Conservation (phyloP, 92 coral and sea anemone genomes). For the Palythoa caribaeorum region DNA sequence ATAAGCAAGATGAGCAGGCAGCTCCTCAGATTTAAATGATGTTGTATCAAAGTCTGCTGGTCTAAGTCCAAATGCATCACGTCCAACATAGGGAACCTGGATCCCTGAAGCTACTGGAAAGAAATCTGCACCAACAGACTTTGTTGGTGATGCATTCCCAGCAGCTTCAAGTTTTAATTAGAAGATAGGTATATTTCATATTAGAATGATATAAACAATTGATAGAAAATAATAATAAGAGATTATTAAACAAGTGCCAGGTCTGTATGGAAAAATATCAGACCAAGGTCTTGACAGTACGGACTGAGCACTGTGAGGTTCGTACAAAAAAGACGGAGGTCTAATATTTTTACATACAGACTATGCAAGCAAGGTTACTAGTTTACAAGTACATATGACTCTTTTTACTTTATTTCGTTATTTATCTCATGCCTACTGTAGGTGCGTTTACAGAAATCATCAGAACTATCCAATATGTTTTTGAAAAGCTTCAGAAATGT, state of each 20-base stretch:
- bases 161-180: conserved; percentile 53
- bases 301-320: no score
- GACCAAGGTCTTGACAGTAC: no score
- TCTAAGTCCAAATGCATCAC: conserved; percentile 71
- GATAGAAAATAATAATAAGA: no score
- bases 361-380: no score
- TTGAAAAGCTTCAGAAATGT: background rate
- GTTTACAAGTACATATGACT: no score
- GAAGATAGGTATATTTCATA: background rate
- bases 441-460: background rate
- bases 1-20: conserved; percentile 43
- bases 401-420: no score
- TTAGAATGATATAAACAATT: background rate
- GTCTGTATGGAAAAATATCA: no score
- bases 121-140: conserved; percentile 89
- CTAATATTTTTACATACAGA: no score
- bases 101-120: conserved; percentile 96
- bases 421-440: no score
- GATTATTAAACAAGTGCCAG: no score
- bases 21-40: conserved; percentile 40
- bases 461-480: background rate
- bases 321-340: no score
- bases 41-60: conserved; percentile 11
- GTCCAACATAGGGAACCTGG: conserved; percentile 95
- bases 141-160: conserved; percentile 74